These are phyloP conservation scores for Coleophora deauratella DNA, from an alignment of 2,888 invertebrate genomes.

Conservation along the genomic window DNA sequence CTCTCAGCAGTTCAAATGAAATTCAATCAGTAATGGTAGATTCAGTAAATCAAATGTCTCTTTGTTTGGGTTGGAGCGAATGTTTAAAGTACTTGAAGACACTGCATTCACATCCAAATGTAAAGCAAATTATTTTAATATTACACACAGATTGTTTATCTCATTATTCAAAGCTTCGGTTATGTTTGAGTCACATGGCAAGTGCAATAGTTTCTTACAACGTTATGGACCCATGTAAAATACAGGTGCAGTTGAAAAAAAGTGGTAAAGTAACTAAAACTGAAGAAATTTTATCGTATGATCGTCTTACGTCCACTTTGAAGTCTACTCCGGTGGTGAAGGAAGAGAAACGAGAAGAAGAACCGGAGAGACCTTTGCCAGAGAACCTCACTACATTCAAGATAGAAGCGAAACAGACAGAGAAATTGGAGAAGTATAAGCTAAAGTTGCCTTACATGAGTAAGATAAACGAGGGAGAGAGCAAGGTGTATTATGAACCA, in stretches of 20 bases:
- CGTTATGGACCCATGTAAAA: conserved; percentile 27
- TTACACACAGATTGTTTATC: conserved; percentile 67
- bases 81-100: conserved; percentile 36
- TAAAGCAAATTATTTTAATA: conserved; percentile 44
- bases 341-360: conserved; percentile 35
- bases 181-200: conserved; percentile 61
- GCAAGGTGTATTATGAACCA: conserved; percentile 82
- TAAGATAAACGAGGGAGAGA: conserved; percentile 65
- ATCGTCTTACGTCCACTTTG: conserved; percentile 38
- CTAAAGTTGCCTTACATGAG: conserved; percentile 77
- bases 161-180: conserved; percentile 45
- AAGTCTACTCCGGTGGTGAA: conserved; percentile 37
- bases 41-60: conserved; percentile 58
- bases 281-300: conserved; percentile 48
- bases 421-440: conserved; percentile 73
- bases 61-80: conserved; percentile 48
- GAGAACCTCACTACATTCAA: conserved; percentile 75
- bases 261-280: conserved; percentile 67
- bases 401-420: conserved; percentile 76
- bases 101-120: conserved; percentile 29
- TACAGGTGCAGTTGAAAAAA: conserved; percentile 60
- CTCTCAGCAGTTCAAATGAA: conserved; percentile 23
- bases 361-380: conserved; percentile 50
- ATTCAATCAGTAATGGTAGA: conserved; percentile 48
- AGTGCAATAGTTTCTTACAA: conserved; percentile 48